Base-by-base conservation (phyloP, 2,888 invertebrate species). In the Pterostichus niger region DNA sequence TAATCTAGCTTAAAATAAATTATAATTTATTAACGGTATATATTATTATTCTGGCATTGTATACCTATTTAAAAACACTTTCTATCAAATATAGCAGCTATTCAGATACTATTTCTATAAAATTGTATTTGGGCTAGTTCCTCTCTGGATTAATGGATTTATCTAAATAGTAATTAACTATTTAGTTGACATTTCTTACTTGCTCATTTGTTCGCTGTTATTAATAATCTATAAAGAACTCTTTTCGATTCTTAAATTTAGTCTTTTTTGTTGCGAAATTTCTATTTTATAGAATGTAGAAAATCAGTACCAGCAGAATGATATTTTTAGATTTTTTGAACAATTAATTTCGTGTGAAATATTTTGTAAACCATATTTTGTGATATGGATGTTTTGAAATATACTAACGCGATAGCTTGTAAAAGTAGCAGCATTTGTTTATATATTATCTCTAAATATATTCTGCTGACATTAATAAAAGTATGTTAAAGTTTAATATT, bases 401-500 rank as follows among this genome's bases (percentile, higher is more conserved):
- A n/a, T n/a, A n/a, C n/a, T n/a, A n/a, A n/a, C n/a, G n/a, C n/a
- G n/a, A n/a, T n/a, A n/a, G n/a, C n/a, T n/a, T n/a, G n/a, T 24
- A 31, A 24, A 59, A 59, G 59, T 59, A 59, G 17, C 59, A 59
- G 31, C 24, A 59, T 71, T 44, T 68, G 9, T 44, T 68, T 17
- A 68, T 40, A 44, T 68, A 68, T 13, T 40, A 40, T 44, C 40
- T 31, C 10, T 24, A 24, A 59, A 59, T 33, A 61, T 61, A 31
- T 64, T 33, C 6, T 24, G 59, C 59, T 59, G 13, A 64, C 35
- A 33, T 35, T 64, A 35, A 71, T 71, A 44, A 71, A 71, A 71
- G 68, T 11, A 71, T 71, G 44, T 40, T 17, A 24, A 5, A 78
- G 61, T 78, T 78, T 46, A 56, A 78, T 78, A 59, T 78, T 75